phyloP scores from a whole-genome alignment of 2,797 vertebrate species.

The Holocentrus rufus region DNA sequence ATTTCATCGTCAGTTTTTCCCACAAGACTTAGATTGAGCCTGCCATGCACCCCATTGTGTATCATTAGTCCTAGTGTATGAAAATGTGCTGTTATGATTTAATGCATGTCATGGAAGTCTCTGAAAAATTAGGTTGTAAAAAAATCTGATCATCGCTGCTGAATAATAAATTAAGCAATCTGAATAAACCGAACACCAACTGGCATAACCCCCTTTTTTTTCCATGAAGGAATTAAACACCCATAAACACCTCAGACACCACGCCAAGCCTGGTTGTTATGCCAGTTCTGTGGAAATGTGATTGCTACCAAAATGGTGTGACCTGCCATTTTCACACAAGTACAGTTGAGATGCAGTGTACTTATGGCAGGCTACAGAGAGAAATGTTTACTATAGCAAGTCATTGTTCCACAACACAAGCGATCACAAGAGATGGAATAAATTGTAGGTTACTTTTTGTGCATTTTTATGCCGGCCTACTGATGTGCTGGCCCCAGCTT shows the following conservation, averaged over 20 bases:
- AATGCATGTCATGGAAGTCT: conserved; percentile 2
- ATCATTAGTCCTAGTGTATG: not conserved
- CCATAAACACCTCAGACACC: conserved; percentile 51
- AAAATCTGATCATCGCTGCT: not conserved
- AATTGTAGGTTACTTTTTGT: conserved; percentile 79
- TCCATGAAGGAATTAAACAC: conserved; percentile 26
- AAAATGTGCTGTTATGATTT: not conserved
- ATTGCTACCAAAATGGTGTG: conserved; percentile 19
- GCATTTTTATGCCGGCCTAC: conserved; percentile 77
- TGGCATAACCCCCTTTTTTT: conserved; percentile 36
- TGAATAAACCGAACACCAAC: conserved; percentile 24
- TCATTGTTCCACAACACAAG: conserved; percentile 68
- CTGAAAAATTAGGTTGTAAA: not conserved
- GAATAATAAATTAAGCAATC: not conserved
- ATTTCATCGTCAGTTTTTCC: conserved; percentile 20
- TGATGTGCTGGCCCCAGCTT: conserved; percentile 74
- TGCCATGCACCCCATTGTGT: conserved; percentile 16
- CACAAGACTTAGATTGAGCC: conserved; percentile 17
- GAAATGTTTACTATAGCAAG: conserved; percentile 51
- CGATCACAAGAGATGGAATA: conserved; percentile 70
- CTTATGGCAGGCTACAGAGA: conserved; percentile 21
- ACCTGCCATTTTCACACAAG: conserved; percentile 13
- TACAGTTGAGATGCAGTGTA: conserved; percentile 26
- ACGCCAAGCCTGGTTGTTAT: conserved; percentile 52
- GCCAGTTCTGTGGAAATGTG: conserved; percentile 16